These are phyloP conservation scores for Corydoras maculifer DNA, from an alignment of 2,113 vertebrate species.

Conservation along the genomic window DNA sequence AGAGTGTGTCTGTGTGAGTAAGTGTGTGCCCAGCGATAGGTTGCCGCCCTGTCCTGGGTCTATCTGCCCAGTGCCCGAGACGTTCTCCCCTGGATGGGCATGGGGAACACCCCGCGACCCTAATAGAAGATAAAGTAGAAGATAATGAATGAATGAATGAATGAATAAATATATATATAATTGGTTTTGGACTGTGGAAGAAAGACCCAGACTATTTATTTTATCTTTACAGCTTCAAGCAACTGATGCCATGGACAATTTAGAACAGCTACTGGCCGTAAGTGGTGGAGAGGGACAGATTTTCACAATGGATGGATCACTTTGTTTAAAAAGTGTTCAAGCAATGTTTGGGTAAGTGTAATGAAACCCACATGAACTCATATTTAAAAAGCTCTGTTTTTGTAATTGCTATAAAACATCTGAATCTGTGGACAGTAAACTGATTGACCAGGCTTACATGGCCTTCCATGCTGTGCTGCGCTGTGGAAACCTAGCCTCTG, in stretches of 20 bases:
- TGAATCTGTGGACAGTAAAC: constrained; percentile 67
- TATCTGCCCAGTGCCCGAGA: too few relatives aligned
- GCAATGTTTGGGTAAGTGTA: constrained; percentile 85
- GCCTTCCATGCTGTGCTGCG: constrained; percentile 93
- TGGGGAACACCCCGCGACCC: too few relatives aligned
- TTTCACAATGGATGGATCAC: constrained; percentile 87
- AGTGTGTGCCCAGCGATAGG: too few relatives aligned
- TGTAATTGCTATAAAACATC: neutral
- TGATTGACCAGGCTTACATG: constrained; percentile 91
- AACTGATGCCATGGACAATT: constrained; percentile 84
- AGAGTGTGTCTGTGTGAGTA: too few relatives aligned
- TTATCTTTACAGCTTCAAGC: constrained; percentile 75
- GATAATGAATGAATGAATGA: too few relatives aligned
- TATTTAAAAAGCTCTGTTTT: neutral
- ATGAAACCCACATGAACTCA: neutral
- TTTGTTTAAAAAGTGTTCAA: constrained; percentile 96
- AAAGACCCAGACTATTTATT: constrained; percentile 5
- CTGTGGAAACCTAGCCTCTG: constrained; percentile 89
- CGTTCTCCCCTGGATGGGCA: too few relatives aligned
- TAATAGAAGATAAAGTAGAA: too few relatives aligned
- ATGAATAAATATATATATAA: too few relatives aligned
- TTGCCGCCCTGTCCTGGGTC: too few relatives aligned
- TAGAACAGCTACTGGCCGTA: constrained; percentile 84
- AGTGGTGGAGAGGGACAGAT: constrained; percentile 94
- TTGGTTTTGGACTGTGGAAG: too few relatives aligned